Evolutionary conservation across 2,113 vertebrate species (phyloP).

Genomic region (Symphodus melops): DNA sequence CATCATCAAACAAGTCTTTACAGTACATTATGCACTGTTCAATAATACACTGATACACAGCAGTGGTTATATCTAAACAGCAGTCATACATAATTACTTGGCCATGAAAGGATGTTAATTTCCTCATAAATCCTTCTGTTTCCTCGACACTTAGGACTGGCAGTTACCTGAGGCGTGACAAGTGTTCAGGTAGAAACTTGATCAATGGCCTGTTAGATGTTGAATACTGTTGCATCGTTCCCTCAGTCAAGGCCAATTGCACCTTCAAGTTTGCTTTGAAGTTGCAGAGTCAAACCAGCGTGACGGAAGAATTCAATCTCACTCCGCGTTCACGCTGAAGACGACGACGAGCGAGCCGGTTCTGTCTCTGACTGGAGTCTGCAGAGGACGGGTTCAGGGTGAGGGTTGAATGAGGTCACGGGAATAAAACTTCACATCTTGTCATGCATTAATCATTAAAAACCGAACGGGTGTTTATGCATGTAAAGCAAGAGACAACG

Average conservation of each 20-base stretch:
- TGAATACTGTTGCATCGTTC: neutral
- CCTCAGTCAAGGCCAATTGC: conserved; percentile 7
- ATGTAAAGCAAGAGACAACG: too few species aligned
- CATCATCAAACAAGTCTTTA: neutral
- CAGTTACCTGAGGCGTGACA: conserved; percentile 16
- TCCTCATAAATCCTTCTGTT: neutral
- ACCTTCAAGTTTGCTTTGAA: conserved; percentile 18
- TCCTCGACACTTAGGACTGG: neutral
- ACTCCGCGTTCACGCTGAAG: neutral
- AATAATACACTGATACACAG: neutral
- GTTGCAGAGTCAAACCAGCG: neutral
- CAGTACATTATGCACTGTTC: neutral
- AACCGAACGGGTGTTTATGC: too few species aligned
- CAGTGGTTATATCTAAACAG: too few species aligned
- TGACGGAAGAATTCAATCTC: neutral
- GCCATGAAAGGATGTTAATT: neutral
- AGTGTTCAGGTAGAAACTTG: conserved; percentile 32
- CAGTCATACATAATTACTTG: neutral
- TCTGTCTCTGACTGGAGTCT: neutral
- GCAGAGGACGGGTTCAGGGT: too few species aligned
- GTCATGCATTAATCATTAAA: too few species aligned
- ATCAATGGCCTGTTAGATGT: neutral
- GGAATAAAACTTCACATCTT: too few species aligned
- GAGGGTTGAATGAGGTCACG: too few species aligned
- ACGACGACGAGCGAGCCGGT: neutral